phyloP scores from a whole-genome alignment of 2,888 invertebrate species.

The Tetropium fuscum region DNA sequence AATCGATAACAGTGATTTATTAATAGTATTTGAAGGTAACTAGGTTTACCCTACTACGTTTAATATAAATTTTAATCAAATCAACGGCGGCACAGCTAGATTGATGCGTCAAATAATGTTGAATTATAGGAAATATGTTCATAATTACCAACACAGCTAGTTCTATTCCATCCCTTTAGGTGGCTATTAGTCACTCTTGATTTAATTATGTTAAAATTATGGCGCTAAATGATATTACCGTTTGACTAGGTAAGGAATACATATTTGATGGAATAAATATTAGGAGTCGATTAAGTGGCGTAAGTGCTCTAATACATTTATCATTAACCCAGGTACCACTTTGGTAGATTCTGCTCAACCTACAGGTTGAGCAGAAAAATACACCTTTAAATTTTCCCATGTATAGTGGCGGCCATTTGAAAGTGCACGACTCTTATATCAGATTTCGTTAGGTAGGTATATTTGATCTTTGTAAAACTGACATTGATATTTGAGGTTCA shows the following conservation, averaged over 20 bases:
- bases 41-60: neutral
- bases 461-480: too few species aligned
- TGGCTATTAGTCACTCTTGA: slow-evolving; percentile 19
- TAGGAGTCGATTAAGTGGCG: neutral
- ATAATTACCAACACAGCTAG: slow-evolving; percentile 16
- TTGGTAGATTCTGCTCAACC: too few species aligned
- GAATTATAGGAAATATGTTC: slow-evolving; percentile 1
- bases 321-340: too few species aligned
- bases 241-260: neutral
- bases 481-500: too few species aligned
- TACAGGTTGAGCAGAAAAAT: too few species aligned
- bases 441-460: too few species aligned
- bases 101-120: slow-evolving; percentile 15
- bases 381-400: too few species aligned
- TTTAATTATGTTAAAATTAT: slow-evolving; percentile 19
- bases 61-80: slow-evolving; percentile 20
- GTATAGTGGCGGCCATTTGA: too few species aligned
- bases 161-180: slow-evolving; percentile 7
- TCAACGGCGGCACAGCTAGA: slow-evolving; percentile 4
- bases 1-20: too few species aligned
- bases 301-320: too few species aligned
- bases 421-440: too few species aligned
- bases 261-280: neutral
- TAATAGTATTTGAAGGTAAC: slow-evolving; percentile 11
- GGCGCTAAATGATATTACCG: neutral